These are phyloP conservation scores for Eulimnadia texana DNA, from an alignment of 1,140 invertebrate species.

Conservation along the genomic window DNA sequence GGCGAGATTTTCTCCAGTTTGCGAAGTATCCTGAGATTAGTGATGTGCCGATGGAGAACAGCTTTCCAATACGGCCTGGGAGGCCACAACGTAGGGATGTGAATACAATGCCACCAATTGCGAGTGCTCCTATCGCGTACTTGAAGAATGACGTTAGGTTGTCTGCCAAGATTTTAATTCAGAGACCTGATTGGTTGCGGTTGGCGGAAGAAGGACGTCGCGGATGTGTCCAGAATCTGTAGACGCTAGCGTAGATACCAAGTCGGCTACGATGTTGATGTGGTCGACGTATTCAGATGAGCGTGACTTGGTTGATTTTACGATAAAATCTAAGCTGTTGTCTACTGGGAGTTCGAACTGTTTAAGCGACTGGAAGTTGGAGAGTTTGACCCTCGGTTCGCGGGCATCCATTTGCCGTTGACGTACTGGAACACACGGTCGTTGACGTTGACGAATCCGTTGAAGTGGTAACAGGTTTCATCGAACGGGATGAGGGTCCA, in stretches of 20 bases:
- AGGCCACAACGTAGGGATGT: too few species aligned
- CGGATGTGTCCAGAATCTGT: not conserved
- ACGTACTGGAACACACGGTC: not conserved
- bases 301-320: not conserved
- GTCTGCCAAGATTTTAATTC: too few species aligned
- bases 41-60: too few species aligned
- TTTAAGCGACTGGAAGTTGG: not conserved
- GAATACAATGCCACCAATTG: too few species aligned
- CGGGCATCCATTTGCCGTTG: not conserved
- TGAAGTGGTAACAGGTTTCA: not conserved
- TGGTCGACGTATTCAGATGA: not conserved
- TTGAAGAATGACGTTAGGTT: too few species aligned
- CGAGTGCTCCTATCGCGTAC: too few species aligned
- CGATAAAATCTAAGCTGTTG: not conserved
- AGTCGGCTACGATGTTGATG: not conserved
- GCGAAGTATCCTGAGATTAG: too few species aligned
- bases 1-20: not conserved
- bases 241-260: not conserved
- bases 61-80: too few species aligned
- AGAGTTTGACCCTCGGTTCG: not conserved
- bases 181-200: not conserved
- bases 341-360: not conserved
- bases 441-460: not conserved
- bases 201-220: not conserved
- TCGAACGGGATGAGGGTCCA: not conserved